A percentile compares a stretch with the other conserved stretches of the same genome.
These are phyloP conservation scores for Ophthalmotilapia sp. DNA, from an alignment of 2,113 vertebrate genomes.

Conservation along the genomic window DNA sequence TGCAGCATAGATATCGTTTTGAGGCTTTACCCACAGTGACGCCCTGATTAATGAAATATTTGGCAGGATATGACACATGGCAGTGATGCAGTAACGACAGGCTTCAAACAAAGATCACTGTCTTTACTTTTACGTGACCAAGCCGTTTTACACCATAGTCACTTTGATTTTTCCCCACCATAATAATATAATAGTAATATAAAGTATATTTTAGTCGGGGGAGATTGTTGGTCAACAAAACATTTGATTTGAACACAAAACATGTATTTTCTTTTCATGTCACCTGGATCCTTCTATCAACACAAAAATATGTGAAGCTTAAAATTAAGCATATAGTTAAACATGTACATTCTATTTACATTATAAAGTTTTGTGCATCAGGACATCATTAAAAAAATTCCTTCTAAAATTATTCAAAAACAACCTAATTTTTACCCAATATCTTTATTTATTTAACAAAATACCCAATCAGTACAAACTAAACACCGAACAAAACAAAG, in stretches of 20 bases:
- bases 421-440: background rate
- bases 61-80: background rate
- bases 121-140: background rate
- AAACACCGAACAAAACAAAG: background rate
- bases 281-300: background rate
- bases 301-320: background rate
- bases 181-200: background rate
- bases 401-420: background rate
- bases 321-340: background rate
- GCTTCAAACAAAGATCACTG: background rate
- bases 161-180: background rate
- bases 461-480: background rate
- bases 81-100: background rate
- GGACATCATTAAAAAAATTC: background rate
- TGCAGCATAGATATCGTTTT: background rate
- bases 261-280: background rate
- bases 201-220: background rate
- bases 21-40: background rate
- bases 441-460: background rate
- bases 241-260: background rate
- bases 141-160: background rate
- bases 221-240: background rate
- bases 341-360: accelerated
- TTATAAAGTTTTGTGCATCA: background rate
- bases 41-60: background rate